These are phyloP conservation scores for Notarius lentiginosus DNA, from an alignment of 2,113 vertebrate genomes.

Conservation along the genomic window DNA sequence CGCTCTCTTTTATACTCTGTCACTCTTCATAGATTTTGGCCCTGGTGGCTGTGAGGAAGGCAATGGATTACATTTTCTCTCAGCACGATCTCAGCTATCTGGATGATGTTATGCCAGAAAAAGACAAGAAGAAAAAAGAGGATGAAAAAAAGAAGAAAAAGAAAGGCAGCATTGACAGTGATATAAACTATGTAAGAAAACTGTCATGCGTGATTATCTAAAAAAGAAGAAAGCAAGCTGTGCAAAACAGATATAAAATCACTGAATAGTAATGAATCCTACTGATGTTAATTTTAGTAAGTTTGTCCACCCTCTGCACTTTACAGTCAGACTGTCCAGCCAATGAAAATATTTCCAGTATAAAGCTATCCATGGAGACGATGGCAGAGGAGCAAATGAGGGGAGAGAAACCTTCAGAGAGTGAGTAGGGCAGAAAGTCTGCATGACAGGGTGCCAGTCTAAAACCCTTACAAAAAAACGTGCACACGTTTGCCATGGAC, in stretches of 20 bases:
- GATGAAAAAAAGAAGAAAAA: slow-evolving; percentile 95
- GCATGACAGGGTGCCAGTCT: not conserved
- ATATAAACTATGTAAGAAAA: slow-evolving; percentile 88
- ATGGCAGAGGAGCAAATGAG: slow-evolving; percentile 96
- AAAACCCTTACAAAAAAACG: not conserved
- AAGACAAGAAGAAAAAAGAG: slow-evolving; percentile 99
- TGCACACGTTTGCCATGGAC: not conserved
- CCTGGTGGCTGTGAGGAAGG: slow-evolving; percentile 91
- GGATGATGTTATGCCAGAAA: slow-evolving; percentile 98
- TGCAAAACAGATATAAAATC: not conserved
- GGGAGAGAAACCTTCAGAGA: slow-evolving; percentile 87
- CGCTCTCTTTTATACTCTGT: not conserved
- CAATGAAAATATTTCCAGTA: slow-evolving; percentile 92
- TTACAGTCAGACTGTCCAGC: slow-evolving; percentile 95
- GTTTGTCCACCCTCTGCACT: slow-evolving; percentile 72
- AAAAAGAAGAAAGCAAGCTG: not conserved
- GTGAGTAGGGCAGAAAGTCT: slow-evolving; percentile 82
- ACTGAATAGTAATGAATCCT: not conserved
- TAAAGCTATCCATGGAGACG: slow-evolving; percentile 99
- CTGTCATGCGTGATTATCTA: not conserved
- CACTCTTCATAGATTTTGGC: slow-evolving; percentile 82
- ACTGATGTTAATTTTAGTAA: not conserved
- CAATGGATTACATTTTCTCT: slow-evolving; percentile 97
- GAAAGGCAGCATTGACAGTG: slow-evolving; percentile 94
- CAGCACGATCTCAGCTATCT: slow-evolving; percentile 96